phyloP scores from a whole-genome alignment of 2,113 vertebrate genomes.

The Probosciger aterrimus region DNA sequence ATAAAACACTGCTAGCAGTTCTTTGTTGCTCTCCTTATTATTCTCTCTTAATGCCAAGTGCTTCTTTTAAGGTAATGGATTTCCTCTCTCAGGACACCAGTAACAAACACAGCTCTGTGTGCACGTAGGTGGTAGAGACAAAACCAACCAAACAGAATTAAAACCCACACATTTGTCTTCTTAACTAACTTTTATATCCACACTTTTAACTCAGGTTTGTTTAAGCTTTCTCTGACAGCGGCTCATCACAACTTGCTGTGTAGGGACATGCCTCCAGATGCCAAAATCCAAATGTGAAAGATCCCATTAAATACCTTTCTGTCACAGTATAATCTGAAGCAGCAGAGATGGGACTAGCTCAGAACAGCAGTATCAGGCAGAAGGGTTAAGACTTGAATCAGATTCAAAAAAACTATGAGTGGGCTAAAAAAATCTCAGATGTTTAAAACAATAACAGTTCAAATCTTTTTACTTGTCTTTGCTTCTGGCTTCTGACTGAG shows the following conservation, averaged over 20 bases:
- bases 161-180: not conserved
- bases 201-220: not conserved
- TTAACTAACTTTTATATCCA: not conserved
- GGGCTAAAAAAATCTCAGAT: not conserved
- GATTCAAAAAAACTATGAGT: not conserved
- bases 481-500: not conserved
- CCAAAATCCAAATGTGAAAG: not conserved
- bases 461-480: not conserved
- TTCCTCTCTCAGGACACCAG: not conserved
- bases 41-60: conserved; percentile 19
- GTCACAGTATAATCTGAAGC: not conserved
- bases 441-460: not conserved
- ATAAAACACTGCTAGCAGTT: not conserved
- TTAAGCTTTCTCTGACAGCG: not conserved
- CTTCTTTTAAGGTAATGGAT: conserved; percentile 41
- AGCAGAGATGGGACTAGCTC: not conserved
- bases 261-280: not conserved
- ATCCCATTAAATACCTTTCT: not conserved
- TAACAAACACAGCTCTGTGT: conserved; percentile 3
- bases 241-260: not conserved
- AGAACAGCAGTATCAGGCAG: not conserved
- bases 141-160: not conserved
- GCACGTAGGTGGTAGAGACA: not conserved
- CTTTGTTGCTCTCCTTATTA: conserved; percentile 36
- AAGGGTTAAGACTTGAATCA: not conserved